These are phyloP conservation scores for Mus minutoides DNA, from an alignment of 2,797 vertebrate genomes.

Conservation along the genomic window DNA sequence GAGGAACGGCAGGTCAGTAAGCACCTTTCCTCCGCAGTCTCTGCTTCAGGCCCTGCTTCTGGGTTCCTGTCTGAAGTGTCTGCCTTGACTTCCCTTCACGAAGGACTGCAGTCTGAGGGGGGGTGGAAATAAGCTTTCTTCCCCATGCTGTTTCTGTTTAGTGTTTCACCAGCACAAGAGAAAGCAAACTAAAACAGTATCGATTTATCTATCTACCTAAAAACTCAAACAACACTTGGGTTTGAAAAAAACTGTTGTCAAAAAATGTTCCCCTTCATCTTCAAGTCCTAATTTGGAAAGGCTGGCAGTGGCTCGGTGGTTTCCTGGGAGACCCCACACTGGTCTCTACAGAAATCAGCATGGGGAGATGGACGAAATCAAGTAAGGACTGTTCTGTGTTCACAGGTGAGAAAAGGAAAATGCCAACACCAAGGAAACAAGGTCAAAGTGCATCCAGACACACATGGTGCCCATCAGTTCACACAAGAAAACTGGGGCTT, in stretches of 20 bases:
- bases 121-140: not conserved
- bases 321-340: not conserved
- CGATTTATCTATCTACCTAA: constrained; percentile 28
- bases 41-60: not conserved
- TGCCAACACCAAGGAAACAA: not conserved
- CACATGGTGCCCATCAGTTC: not conserved
- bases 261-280: not conserved
- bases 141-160: not conserved
- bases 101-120: not conserved
- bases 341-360: not conserved
- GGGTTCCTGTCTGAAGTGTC: not conserved
- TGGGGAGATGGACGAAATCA: not conserved
- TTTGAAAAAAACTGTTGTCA: constrained; percentile 26
- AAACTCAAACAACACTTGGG: constrained; percentile 44
- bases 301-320: not conserved
- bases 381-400: not conserved
- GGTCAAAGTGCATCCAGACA: not conserved
- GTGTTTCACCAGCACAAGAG: not conserved
- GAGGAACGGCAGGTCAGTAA: not conserved
- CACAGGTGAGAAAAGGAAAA: not conserved
- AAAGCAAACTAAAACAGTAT: not conserved
- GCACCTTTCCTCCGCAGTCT: not conserved
- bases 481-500: not conserved
- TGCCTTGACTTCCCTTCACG: not conserved
- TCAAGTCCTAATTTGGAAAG: constrained; percentile 23